Percentiles rank a stretch among this genome's conserved stretches.
These are phyloP conservation scores for Cyrtonyx montezumae DNA, from an alignment of 2,113 vertebrate genomes.

Conservation along the genomic window DNA sequence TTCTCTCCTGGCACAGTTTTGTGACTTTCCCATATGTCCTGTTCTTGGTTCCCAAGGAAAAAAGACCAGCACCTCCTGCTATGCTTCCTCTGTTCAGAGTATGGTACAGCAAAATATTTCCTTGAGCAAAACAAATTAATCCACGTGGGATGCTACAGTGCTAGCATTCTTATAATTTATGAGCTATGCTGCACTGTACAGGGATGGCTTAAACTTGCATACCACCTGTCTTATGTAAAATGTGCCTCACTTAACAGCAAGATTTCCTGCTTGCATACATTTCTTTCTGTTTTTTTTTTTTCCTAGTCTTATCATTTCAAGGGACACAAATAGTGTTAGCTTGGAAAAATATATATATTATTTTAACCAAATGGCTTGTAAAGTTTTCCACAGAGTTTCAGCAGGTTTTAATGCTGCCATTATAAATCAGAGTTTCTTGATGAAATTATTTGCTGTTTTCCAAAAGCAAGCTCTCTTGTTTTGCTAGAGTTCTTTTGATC, in stretches of 20 bases:
- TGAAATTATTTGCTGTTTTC: background rate
- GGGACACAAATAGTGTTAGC: background rate
- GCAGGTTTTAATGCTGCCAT: background rate
- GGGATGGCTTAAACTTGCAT: background rate
- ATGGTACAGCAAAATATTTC: background rate
- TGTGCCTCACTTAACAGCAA: background rate
- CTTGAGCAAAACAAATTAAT: background rate
- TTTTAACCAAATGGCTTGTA: background rate
- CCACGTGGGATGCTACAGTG: background rate
- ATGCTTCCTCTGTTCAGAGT: background rate
- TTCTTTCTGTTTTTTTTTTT: background rate
- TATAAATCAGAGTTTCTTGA: background rate
- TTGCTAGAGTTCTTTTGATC: background rate
- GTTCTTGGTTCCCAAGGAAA: background rate
- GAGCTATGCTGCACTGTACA: background rate
- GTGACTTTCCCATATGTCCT: background rate
- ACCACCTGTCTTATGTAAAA: background rate
- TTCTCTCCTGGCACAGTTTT: background rate
- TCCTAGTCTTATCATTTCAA: background rate
- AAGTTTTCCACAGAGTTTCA: background rate
- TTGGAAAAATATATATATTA: background rate
- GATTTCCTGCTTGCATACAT: background rate
- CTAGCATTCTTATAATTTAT: background rate
- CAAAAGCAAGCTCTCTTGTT: background rate
- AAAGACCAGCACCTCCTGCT: background rate